Base-by-base conservation (phyloP, 1,140 invertebrate genomes). In the Caenorhabditis tropicalis region DNA sequence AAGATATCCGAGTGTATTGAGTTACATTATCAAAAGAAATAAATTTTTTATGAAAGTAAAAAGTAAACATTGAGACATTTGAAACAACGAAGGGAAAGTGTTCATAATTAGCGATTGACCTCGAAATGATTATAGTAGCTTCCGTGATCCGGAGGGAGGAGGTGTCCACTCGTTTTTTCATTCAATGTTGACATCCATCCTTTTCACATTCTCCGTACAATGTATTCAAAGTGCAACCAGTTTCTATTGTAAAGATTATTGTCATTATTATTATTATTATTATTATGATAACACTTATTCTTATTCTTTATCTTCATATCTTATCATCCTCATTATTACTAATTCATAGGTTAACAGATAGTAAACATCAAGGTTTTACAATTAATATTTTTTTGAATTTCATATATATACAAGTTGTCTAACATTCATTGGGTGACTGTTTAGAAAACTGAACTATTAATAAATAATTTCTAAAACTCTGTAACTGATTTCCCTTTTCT, bases 111-210 rank as follows among this genome's bases (percentile, higher is more conserved):
- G 65, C 65, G 65, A 74, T 74, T 74, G 65, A 74, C 65, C 65
- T 46, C 65, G 65, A 74, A 74, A 74, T 74, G 65, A 74, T 74
- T 43, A 74, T 74, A 74, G 65, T 74, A 74, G 65, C 46, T 74
- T 74, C 65, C 65, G 65, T 74, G 29, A 36, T 16, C 36, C 33
- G 29, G 29, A 39, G n/a, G 58, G 36, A 43, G n/a, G 53, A 29
- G 65, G 36, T 74, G n/a, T n/a, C 65, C 65, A 74, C 65, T 74
- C 36, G 36, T 43, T 43, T 74, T 19, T 65, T 65, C 6, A 12
- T 65, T 74, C 43, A 43, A 6, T 31, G 4, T 74, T 31, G 58
- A 31, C 29, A 65, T 65, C 53, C 65, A 21, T 46, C 16, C 27
- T 46, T 36, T 46, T 10, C 36, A 43, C n/a, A n/a, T n/a, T n/a